Conservation (phyloP, 2,888 invertebrate genomes). For the Drosophila differens region DNA sequence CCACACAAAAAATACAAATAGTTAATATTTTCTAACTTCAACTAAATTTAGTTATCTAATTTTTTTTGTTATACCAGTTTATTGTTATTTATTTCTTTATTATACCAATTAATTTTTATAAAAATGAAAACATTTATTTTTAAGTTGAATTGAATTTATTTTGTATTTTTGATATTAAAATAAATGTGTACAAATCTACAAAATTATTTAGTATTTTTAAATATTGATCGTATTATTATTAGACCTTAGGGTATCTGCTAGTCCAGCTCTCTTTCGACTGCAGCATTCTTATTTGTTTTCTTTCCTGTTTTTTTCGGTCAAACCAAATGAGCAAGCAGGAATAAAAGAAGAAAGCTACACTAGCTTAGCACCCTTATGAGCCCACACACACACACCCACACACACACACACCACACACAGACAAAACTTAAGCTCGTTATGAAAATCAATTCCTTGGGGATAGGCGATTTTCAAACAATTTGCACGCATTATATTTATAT, state of each 20-base stretch:
- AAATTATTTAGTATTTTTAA: neutral
- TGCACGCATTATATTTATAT: slow-evolving; percentile 59
- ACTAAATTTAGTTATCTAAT: neutral
- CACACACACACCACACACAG: neutral
- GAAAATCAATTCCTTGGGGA: slow-evolving; percentile 59
- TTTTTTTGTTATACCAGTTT: neutral
- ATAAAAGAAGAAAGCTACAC: slow-evolving; percentile 24
- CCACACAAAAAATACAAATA: too few relatives aligned
- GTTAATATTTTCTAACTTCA: neutral
- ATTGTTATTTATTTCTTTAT: neutral
- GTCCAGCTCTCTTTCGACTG: neutral
- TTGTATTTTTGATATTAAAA: neutral
- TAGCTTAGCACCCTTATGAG: slow-evolving; percentile 46
- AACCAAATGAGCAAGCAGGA: slow-evolving; percentile 51
- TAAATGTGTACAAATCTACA: neutral
- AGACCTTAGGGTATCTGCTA: neutral
- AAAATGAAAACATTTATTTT: neutral
- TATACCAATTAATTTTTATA: neutral
- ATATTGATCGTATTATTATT: neutral
- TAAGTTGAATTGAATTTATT: neutral
- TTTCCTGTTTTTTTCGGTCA: slow-evolving; percentile 13
- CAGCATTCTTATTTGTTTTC: neutral
- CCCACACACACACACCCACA: slow-evolving; percentile 19
- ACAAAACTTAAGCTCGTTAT: slow-evolving; percentile 48
- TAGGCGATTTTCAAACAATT: slow-evolving; percentile 72